A percentile compares a stretch with the other conserved stretches of the same genome.
phyloP scores from a whole-genome alignment of 2,797 vertebrate genomes.

The Intellagama lesueurii region DNA sequence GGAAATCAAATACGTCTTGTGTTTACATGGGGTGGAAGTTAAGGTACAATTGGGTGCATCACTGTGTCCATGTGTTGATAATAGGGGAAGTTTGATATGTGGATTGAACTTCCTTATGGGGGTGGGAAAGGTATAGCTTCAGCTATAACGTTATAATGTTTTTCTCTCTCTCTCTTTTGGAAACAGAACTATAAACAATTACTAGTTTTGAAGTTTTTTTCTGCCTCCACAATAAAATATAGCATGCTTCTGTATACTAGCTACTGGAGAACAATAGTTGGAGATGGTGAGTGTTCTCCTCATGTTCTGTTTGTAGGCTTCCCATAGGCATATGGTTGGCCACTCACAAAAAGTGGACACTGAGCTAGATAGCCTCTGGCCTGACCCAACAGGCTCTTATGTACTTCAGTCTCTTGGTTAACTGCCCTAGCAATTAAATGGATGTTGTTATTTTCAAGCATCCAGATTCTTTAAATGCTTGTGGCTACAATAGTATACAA shows the following conservation, averaged over 20 bases:
- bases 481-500: background rate
- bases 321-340: background rate
- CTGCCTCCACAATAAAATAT: background rate
- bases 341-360: background rate
- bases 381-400: background rate
- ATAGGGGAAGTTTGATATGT: too few species aligned
- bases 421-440: background rate
- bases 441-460: background rate
- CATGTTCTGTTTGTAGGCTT: background rate
- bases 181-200: background rate
- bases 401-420: background rate
- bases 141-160: too few species aligned
- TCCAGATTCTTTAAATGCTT: background rate
- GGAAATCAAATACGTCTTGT: too few species aligned
- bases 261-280: background rate
- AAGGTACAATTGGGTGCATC: too few species aligned
- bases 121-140: too few species aligned
- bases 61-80: too few species aligned
- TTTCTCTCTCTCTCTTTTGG: too few species aligned
- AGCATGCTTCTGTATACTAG: background rate
- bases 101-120: too few species aligned
- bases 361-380: background rate
- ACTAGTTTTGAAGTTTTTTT: background rate
- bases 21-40: too few species aligned
- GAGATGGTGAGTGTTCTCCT: too few species aligned